Evolutionary conservation across 2,797 vertebrate species (phyloP), one percentile per base, ranked within the genome.

Genomic region (Gymnocypris eckloni): DNA sequence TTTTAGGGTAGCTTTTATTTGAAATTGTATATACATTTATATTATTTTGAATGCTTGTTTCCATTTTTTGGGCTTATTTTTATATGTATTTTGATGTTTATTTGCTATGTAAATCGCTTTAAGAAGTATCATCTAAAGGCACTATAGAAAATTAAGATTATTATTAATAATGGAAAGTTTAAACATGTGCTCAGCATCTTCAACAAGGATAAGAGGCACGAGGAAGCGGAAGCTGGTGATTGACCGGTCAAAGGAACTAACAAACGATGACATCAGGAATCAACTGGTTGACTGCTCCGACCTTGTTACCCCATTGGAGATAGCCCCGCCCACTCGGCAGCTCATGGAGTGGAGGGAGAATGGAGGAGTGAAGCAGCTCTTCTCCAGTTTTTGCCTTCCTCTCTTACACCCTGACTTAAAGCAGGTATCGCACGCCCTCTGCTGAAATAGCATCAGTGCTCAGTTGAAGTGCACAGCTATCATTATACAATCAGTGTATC

Each of bases 341-440:
- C 93, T 95, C 69, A 95, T 95, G 94, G 89, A 91, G 25, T 95
- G 95, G 95, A 95, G 93, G 88, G 92, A 93, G 81, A 92, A 72
- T n/a, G 94, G 95, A 20, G 83, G 90, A 2, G 93, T 89, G 45
- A 81, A 90, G 70, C 91, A 89, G 85, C 93, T 96, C 48, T 91
- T 96, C 33, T 66, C 86, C 13, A 92, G 89, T 75, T 90, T 92
- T 0, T 94, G 93, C 82, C 90, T 87, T 33, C 20, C 87, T 1
- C n/a, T 91, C 6, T 72, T 90, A 54, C 69, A 43, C 41, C 41
- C 41, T 43, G 41, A 43, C 8, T 43, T 96, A 33, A 88, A 85
- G 11, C 87, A 94, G 94, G 96, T 96, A 85, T 59, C 37, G 3
- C 18, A 41, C 54, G 77, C 18, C 16, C 43, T 18, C 8, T 61